Conservation (phyloP, 2,113 vertebrate species). For the Callipepla squamata region DNA sequence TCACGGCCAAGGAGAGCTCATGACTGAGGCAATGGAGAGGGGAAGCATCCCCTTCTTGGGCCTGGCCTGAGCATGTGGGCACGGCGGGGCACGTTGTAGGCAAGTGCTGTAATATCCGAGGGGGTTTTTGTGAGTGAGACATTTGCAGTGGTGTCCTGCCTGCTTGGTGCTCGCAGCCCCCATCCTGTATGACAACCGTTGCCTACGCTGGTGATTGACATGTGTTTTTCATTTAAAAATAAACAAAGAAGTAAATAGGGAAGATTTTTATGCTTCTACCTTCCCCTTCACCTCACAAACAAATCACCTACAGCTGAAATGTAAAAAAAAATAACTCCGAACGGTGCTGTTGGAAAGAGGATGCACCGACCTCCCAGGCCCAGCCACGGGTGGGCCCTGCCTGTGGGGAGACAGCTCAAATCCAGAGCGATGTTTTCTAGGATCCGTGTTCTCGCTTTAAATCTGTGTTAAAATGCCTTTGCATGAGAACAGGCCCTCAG, state of each 20-base stretch:
- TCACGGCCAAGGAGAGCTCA: neutral
- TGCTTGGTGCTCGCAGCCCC: neutral
- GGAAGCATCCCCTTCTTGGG: conserved; percentile 34
- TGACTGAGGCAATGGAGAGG: conserved; percentile 14
- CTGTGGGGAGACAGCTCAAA: conserved; percentile 33
- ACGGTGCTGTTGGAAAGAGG: conserved; percentile 8
- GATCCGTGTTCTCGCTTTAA: conserved; percentile 58
- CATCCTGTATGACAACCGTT: conserved; percentile 55
- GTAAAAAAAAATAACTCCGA: conserved; percentile 2
- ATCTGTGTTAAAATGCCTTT: conserved; percentile 67
- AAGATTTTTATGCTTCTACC: neutral
- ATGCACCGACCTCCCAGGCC: conserved; percentile 36
- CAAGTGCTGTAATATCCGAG: conserved; percentile 2
- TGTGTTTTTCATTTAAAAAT: conserved; percentile 40
- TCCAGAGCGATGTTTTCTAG: conserved; percentile 53
- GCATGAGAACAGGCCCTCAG: conserved; percentile 58
- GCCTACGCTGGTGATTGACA: conserved; percentile 42
- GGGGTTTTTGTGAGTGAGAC: conserved; percentile 40
- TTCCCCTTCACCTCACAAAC: conserved; percentile 55
- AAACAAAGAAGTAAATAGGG: neutral
- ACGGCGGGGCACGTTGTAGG: conserved; percentile 46
- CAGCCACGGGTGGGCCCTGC: neutral
- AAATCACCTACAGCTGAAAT: conserved; percentile 17
- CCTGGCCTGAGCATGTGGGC: neutral
- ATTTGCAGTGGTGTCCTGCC: conserved; percentile 53